A percentile compares a stretch with the other conserved stretches of the same genome.
phyloP scores from a whole-genome alignment of 2,113 vertebrate genomes.

The Hymenochirus boettgeri region DNA sequence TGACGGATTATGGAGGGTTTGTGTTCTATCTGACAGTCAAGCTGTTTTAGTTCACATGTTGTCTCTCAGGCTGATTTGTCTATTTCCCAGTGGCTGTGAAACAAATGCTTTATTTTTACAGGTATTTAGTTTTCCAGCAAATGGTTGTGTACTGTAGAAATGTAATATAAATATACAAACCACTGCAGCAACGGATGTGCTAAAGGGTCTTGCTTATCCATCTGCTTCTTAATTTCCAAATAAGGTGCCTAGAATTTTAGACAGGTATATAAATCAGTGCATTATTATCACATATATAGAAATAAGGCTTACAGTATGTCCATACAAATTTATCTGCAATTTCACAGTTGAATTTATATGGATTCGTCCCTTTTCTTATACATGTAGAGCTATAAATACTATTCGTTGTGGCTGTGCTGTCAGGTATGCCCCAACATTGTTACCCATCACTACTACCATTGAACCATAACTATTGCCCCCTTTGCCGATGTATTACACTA shows the following conservation, averaged over 20 bases:
- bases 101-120: constrained; percentile 15
- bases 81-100: constrained; percentile 4
- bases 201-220: constrained; percentile 86
- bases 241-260: constrained; percentile 86
- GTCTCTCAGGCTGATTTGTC: background rate
- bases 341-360: too few species aligned
- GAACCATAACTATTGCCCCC: too few species aligned
- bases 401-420: too few species aligned
- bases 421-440: too few species aligned
- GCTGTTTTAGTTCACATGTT: background rate
- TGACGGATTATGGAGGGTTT: background rate
- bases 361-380: too few species aligned
- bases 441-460: too few species aligned
- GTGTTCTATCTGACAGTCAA: constrained; percentile 6
- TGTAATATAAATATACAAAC: constrained; percentile 53
- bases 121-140: constrained; percentile 6
- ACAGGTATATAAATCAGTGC: too few species aligned
- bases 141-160: background rate
- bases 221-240: constrained; percentile 91
- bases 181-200: constrained; percentile 85
- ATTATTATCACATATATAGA: too few species aligned
- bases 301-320: too few species aligned
- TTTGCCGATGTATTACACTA: too few species aligned
- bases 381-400: too few species aligned
- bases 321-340: too few species aligned